phyloP scores from a whole-genome alignment of 1,140 invertebrate genomes.

The Cryptotermes secundus region DNA sequence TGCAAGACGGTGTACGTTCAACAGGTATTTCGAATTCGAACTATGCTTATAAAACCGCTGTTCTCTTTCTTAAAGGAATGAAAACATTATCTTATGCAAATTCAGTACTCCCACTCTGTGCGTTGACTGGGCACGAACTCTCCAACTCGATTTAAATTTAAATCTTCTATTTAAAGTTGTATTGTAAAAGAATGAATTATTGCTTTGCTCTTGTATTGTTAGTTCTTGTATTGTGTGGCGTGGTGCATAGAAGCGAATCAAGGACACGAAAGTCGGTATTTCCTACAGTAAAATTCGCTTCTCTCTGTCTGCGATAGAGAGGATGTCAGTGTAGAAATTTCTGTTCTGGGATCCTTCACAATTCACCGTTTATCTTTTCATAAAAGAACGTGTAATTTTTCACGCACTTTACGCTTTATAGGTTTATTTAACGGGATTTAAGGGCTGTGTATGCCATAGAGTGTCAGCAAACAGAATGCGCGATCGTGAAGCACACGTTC shows the following conservation, averaged over 20 bases:
- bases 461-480: too few relatives aligned
- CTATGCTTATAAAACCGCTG: background rate
- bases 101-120: background rate
- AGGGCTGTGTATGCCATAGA: too few relatives aligned
- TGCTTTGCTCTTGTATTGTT: background rate
- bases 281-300: background rate
- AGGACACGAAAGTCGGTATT: background rate
- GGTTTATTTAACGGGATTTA: too few relatives aligned
- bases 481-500: too few relatives aligned
- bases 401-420: too few relatives aligned
- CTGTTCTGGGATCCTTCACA: too few relatives aligned
- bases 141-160: background rate
- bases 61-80: background rate
- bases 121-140: background rate
- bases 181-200: conserved; percentile 18
- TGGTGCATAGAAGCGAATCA: background rate
- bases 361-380: too few relatives aligned
- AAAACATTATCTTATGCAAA: conserved; percentile 13
- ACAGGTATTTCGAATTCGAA: background rate
- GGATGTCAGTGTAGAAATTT: background rate
- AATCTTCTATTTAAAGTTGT: background rate
- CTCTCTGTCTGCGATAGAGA: background rate
- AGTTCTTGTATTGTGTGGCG: background rate
- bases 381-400: too few relatives aligned
- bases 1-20: background rate